Percentiles rank a stretch among this genome's conserved stretches.
These are phyloP conservation scores for Tragelaphus imberbis DNA, from an alignment of 2,113 vertebrate genomes.

Conservation along the genomic window DNA sequence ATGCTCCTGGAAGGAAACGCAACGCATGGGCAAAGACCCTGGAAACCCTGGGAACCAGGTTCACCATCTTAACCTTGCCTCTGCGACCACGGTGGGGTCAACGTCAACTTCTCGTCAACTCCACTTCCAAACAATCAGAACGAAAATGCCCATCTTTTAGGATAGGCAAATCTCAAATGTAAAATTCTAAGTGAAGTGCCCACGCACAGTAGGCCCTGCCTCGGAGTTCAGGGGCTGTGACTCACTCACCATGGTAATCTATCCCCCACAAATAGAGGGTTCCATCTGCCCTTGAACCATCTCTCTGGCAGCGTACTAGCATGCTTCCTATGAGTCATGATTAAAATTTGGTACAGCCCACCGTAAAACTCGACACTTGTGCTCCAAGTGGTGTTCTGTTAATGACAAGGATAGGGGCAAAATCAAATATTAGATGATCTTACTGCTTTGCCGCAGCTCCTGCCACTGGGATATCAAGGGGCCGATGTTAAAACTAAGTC, in stretches of 20 bases:
- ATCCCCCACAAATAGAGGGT: background rate
- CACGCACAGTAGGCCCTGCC: rapidly evolving
- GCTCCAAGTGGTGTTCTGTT: background rate
- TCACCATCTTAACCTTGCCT: background rate
- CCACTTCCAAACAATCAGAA: background rate
- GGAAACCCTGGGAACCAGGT: background rate
- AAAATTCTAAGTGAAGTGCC: background rate
- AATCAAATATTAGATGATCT: background rate
- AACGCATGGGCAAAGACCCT: rapidly evolving
- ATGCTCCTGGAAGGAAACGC: background rate
- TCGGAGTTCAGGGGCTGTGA: background rate
- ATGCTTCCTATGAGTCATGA: background rate
- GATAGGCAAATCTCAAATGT: background rate
- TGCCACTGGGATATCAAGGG: background rate
- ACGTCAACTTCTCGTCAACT: background rate
- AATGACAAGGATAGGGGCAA: background rate
- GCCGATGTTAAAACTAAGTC: background rate
- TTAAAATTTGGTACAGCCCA: background rate
- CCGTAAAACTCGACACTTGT: background rate
- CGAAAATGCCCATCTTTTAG: background rate
- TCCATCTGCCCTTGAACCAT: background rate
- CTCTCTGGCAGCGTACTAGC: background rate
- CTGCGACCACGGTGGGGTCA: rapidly evolving
- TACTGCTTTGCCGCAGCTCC: background rate
- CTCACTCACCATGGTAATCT: background rate